Evolutionary conservation across 1,140 invertebrate species (phyloP), one percentile per base, ranked within the genome.

Genomic region (Cyclargus thomasi): DNA sequence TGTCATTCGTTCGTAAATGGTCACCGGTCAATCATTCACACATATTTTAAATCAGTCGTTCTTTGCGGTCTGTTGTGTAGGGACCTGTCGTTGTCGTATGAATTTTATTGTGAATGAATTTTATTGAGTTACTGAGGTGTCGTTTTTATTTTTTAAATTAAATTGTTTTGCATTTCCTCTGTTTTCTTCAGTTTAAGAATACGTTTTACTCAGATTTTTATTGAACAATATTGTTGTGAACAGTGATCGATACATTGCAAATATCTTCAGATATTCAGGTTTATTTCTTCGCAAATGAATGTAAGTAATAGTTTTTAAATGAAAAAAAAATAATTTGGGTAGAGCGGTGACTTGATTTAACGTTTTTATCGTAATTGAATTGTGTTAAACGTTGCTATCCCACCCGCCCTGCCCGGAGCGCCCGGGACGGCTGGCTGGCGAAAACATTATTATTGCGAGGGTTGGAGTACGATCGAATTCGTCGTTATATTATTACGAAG

Each of bases 181-280:
- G 3, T 2, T 47, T 47, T 47, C 10, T 47, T 47, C 14, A 47
- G 39, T 8, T 2, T 16, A 16, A 16, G n/a, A 47, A 47, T 11
- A 47, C 39, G 10, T 47, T 59, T 20, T 18, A 64, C 18, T 76
- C 79, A 73, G 67, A 75, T 79, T 82, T 76, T 69, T 73, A 77
- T 78, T 80, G 76, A 77, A 82, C 76, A 84, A 79, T 85, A 59
- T 20, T 85, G 83, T 83, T 87, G 86, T 86, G 84, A 89, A 85
- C 82, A 86, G 86, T 86, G 84, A 89, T 86, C 82, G 74, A 85
- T 87, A 83, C 67, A 79, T 76, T 21, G 17, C 72, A 65, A 70
- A 63, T 65, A 65, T 67, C 55, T 5, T 20, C 10, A 59, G 10
- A 59, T 76, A 75, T 78, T 67, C 66, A 70, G 39, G 67, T 53